Conservation (phyloP, 1,140 invertebrate genomes). For the Bombus cullumanus region DNA sequence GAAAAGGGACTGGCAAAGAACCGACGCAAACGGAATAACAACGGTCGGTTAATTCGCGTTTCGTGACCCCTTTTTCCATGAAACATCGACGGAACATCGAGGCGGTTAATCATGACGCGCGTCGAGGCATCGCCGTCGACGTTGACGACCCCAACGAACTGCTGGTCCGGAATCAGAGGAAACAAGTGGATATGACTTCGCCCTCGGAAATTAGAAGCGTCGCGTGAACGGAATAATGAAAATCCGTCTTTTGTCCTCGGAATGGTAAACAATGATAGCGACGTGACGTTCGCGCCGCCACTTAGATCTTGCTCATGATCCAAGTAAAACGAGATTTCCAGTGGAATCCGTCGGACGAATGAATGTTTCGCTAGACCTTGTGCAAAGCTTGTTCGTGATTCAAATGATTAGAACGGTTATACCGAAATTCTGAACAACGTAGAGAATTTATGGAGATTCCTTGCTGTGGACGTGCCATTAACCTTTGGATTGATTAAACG, state of each 20-base stretch:
- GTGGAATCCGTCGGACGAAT: background rate
- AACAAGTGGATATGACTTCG: constrained; percentile 53
- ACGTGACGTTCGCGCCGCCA: constrained; percentile 7
- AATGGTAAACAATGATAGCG: constrained; percentile 55
- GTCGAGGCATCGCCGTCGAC: constrained; percentile 1
- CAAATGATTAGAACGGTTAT: background rate
- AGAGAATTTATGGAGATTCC: background rate
- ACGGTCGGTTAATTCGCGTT: constrained; percentile 62
- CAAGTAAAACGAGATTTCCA: constrained; percentile 11
- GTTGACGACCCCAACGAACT: background rate
- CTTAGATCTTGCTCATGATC: constrained; percentile 32
- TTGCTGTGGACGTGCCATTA: background rate
- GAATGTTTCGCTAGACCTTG: background rate
- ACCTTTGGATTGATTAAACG: background rate
- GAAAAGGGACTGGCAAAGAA: constrained; percentile 22
- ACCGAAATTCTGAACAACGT: background rate
- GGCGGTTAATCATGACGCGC: constrained; percentile 59
- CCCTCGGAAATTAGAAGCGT: constrained; percentile 65
- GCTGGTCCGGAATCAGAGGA: constrained; percentile 32
- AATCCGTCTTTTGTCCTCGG: constrained; percentile 46
- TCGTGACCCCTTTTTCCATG: constrained; percentile 43
- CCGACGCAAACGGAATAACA: constrained; percentile 53
- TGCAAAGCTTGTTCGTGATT: constrained; percentile 2
- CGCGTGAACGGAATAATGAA: constrained; percentile 67
- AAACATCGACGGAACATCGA: constrained; percentile 28